Evolutionary conservation across 2,113 vertebrate genomes (phyloP).

Genomic region (Crotophaga sulcirostris): DNA sequence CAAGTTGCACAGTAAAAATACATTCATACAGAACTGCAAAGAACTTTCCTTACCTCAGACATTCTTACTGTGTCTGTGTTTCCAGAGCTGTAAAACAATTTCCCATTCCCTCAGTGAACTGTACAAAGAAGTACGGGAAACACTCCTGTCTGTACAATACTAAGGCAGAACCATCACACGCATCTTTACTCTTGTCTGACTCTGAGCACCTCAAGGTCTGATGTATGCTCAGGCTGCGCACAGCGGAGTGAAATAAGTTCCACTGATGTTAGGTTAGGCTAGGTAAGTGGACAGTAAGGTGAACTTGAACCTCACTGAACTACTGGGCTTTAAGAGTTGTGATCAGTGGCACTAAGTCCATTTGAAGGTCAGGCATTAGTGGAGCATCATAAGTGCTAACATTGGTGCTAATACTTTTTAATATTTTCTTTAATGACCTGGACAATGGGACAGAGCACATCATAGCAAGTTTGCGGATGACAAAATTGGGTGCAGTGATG

Average conservation of each 20-base stretch:
- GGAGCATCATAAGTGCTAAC: not conserved
- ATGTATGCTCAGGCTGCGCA: conserved; percentile 82
- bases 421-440: not conserved
- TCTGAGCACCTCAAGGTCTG: conserved; percentile 89
- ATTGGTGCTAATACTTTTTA: not conserved
- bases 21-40: conserved; percentile 52
- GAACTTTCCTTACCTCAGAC: conserved; percentile 90
- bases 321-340: not conserved
- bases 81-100: conserved; percentile 80
- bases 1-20: conserved; percentile 57
- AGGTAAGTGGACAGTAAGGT: not conserved
- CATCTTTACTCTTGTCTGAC: conserved; percentile 79
- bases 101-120: conserved; percentile 87
- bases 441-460: not conserved
- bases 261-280: not conserved
- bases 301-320: not conserved
- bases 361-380: not conserved
- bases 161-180: conserved; percentile 84
- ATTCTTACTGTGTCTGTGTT: conserved; percentile 85
- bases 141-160: conserved; percentile 85
- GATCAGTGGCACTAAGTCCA: not conserved
- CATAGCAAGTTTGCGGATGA: not conserved
- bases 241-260: conserved; percentile 89
- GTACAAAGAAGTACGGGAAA: conserved; percentile 83
- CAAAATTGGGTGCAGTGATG: not conserved